Percentiles rank a stretch among this genome's conserved stretches.
Evolutionary conservation across 2,888 invertebrate species (phyloP).

Genomic region (Opisthograptis luteolata): DNA sequence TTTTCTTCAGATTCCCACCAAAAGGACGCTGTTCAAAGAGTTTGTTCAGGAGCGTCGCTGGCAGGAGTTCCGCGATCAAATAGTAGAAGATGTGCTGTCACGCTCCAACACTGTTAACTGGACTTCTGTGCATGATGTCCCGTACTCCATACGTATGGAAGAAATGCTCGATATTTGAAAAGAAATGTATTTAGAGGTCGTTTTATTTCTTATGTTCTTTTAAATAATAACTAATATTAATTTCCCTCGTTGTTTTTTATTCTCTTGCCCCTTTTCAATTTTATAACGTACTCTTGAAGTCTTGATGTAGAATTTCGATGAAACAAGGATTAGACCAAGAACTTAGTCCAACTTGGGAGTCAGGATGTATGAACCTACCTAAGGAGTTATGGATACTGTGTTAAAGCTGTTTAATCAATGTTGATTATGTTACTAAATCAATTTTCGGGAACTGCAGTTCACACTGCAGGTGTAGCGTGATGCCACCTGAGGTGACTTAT

Average conservation of each 20-base stretch:
- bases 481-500: no score
- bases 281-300: no score
- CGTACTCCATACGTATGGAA: conserved; percentile 86
- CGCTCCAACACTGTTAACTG: conserved; percentile 78
- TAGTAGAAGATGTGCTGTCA: conserved; percentile 77
- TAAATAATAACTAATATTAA: no score
- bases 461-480: no score
- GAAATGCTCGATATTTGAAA: conserved; percentile 75
- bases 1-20: conserved; percentile 78
- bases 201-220: background rate
- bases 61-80: conserved; percentile 78
- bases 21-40: conserved; percentile 81
- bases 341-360: no score
- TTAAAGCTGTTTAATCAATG: background rate
- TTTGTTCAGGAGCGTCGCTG: conserved; percentile 84
- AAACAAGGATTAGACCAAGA: no score
- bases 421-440: background rate
- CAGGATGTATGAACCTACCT: conserved; percentile 6
- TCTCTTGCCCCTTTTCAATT: no score
- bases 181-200: background rate
- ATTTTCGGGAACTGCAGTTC: no score
- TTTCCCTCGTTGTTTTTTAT: no score
- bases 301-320: no score
- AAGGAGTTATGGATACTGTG: background rate
- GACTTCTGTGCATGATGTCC: conserved; percentile 86